Percentiles rank a stretch among this genome's conserved stretches.
phyloP scores from a whole-genome alignment of 2,113 vertebrate genomes.

The Neotragus moschatus region DNA sequence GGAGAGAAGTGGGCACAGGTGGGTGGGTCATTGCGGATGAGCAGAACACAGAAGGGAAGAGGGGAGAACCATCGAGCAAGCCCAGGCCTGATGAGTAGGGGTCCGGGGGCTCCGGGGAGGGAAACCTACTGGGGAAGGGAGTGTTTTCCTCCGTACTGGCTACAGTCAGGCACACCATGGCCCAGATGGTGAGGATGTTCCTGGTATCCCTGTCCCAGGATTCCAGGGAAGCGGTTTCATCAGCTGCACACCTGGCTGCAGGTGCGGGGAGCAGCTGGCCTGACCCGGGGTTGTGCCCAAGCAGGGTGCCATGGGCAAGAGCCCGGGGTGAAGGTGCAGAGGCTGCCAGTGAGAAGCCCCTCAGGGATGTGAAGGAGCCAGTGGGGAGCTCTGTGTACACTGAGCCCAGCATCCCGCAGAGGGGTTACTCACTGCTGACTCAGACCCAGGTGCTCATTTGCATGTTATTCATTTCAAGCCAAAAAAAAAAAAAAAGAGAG shows the following conservation, averaged over 20 bases:
- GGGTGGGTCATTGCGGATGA: neutral
- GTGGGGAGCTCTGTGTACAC: neutral
- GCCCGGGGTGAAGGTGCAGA: neutral
- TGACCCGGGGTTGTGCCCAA: neutral
- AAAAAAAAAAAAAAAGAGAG: neutral
- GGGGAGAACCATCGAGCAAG: neutral
- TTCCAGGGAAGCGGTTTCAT: neutral
- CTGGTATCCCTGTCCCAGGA: neutral
- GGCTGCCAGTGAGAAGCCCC: neutral
- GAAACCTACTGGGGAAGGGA: neutral
- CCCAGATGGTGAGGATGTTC: neutral
- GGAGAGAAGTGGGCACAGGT: neutral
- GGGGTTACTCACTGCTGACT: conserved; percentile 54
- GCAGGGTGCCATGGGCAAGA: neutral
- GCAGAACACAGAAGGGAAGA: neutral
- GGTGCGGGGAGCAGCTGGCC: neutral
- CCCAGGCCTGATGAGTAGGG: neutral
- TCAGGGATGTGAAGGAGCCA: neutral
- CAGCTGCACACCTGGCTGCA: neutral
- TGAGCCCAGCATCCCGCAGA: neutral
- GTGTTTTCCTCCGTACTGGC: neutral
- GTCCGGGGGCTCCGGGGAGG: neutral
- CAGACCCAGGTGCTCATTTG: conserved; percentile 58
- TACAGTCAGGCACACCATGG: neutral
- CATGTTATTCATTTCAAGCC: neutral